Evolutionary conservation across 2,113 vertebrate species (phyloP), one percentile per base, ranked within the genome.

Genomic region (Sturnira hondurensis): DNA sequence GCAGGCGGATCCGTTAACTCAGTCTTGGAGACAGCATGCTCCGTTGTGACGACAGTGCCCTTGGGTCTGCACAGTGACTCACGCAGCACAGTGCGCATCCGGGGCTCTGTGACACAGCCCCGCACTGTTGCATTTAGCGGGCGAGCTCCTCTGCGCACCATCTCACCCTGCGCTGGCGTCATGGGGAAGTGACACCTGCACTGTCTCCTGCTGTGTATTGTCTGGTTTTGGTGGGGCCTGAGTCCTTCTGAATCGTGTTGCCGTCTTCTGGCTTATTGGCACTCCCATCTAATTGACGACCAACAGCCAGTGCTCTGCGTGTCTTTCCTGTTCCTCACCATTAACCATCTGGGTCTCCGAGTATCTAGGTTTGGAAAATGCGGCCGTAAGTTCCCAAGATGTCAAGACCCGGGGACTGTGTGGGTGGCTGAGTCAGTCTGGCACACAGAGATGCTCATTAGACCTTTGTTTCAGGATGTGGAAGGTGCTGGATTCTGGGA

Each of bases 331-430:
- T 93, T 97, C 82, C 94, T 95, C 7, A 0, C 52, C 52, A 93
- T 94, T 95, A 85, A 95, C 93, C 96, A 97, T 97, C 96, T 97
- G 96, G 96, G 95, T 88, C 86, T 96, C 77, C 24, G 96, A 61
- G 83, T 83, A 63, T 65, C 73, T 63, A 65, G 78, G 71, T 77
- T 61, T 2, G 20, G 93, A 86, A 74, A 61, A 33, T 24, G 52
- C 24, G 38, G 63, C 88, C 67, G n/a, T 80, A 73, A 88, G 92
- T 94, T 73, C 71, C 93, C 78, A 94, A 94, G 73, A 71, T 83
- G 89, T 63, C 86, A 78, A 88, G 76, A 54, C 45, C 8, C 4
- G 31, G 61, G 36, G 36, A 22, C 3, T 26, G 20, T 33, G 87
- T 89, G 92, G 77, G 86, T 33, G 91, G 65, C 73, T 94, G 80